A percentile compares a stretch with the other conserved stretches of the same genome.
Evolutionary conservation across 2,797 vertebrate genomes (phyloP).

Genomic region (Notamacropus eugenii): DNA sequence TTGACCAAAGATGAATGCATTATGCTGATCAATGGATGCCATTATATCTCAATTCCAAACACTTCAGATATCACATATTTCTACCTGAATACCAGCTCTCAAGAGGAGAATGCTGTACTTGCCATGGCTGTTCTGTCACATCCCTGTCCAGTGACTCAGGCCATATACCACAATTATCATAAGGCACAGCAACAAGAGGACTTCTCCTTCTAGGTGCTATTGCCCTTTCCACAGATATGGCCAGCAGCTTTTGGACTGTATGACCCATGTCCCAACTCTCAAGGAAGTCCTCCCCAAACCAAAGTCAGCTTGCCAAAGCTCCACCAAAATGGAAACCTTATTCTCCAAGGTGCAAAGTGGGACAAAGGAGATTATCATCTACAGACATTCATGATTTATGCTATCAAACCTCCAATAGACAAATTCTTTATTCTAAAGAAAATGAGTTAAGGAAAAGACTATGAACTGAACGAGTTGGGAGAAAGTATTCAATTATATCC

Average conservation of each 20-base stretch:
- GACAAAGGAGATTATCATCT: background rate
- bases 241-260: background rate
- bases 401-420: background rate
- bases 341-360: background rate
- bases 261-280: background rate
- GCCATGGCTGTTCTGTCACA: background rate
- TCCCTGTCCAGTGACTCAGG: background rate
- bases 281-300: background rate
- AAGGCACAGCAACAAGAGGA: background rate
- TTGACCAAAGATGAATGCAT: background rate
- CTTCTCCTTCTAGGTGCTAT: background rate
- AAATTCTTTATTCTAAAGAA: conserved; percentile 23
- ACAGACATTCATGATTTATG: background rate
- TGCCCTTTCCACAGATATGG: background rate
- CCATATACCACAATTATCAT: background rate
- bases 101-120: background rate
- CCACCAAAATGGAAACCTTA: background rate
- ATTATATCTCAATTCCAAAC: background rate
- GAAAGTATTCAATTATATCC: background rate
- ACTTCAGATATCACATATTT: background rate
- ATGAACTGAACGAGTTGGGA: background rate
- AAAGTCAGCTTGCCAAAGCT: background rate
- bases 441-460: background rate
- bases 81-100: background rate
- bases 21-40: background rate